phyloP scores from a whole-genome alignment of 2,797 vertebrate species.

The Okamejei kenojei region DNA sequence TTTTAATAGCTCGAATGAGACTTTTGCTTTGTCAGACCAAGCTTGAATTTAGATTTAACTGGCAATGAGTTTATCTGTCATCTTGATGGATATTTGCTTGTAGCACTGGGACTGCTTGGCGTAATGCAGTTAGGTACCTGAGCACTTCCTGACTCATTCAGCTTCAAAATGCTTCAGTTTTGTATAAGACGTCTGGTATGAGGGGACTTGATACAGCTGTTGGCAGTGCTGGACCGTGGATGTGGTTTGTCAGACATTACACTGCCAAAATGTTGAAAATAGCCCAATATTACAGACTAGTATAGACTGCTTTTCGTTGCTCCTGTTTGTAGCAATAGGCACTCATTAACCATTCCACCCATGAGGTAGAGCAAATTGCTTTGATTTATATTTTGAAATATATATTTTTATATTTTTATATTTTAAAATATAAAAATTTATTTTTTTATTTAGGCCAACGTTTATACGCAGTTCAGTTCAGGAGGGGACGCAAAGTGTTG shows the following conservation, averaged over 20 bases:
- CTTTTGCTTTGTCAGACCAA: neutral
- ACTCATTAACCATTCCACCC: neutral
- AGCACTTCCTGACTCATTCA: neutral
- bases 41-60: neutral
- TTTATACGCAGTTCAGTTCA: neutral
- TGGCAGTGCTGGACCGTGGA: neutral
- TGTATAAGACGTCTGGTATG: neutral
- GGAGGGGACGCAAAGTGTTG: too few relatives aligned
- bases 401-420: neutral
- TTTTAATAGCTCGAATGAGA: neutral
- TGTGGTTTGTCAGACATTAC: neutral
- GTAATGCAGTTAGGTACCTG: neutral
- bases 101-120: neutral
- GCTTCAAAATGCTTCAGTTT: neutral
- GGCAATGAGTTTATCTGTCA: neutral
- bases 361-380: neutral
- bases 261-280: neutral
- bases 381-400: neutral
- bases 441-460: neutral
- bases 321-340: neutral
- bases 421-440: too few relatives aligned
- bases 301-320: neutral
- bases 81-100: neutral
- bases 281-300: neutral
- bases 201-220: neutral